These are phyloP conservation scores for Heliothis virescens DNA, from an alignment of 1,140 invertebrate genomes.

Conservation along the genomic window DNA sequence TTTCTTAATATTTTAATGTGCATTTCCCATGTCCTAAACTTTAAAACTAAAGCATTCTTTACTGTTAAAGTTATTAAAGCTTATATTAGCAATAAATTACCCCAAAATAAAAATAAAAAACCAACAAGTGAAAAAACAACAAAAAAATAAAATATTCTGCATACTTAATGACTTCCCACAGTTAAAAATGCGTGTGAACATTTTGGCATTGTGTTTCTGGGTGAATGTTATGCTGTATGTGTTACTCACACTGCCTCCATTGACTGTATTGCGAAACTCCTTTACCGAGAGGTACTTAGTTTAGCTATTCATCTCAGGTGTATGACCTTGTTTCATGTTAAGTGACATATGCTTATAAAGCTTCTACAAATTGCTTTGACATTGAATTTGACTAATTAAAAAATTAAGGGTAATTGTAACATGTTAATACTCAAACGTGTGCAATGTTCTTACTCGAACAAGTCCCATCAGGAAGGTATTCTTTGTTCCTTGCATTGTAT, in stretches of 20 bases:
- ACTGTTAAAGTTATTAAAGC: no score
- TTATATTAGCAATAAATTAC: no score
- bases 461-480: not conserved
- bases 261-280: conserved; percentile 73
- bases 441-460: not conserved
- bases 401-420: not conserved
- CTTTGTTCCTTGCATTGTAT: not conserved
- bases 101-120: conserved; percentile 40
- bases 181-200: conserved; percentile 74
- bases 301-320: conserved; percentile 74
- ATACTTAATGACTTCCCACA: conserved; percentile 69
- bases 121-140: conserved; percentile 14
- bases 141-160: conserved; percentile 52
- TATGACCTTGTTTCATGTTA: conserved; percentile 67
- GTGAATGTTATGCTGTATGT: conserved; percentile 68
- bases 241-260: conserved; percentile 59
- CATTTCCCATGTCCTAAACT: no score
- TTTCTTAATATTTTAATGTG: no score
- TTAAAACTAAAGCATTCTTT: no score
- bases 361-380: conserved; percentile 47
- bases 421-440: no score
- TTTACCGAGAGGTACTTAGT: conserved; percentile 49
- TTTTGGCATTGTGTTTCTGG: conserved; percentile 73
- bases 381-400: conserved; percentile 46
- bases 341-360: conserved; percentile 51